Evolutionary conservation across 2,113 vertebrate genomes (phyloP), one percentile per base, ranked within the genome.

Genomic region (Heterotis niloticus): DNA sequence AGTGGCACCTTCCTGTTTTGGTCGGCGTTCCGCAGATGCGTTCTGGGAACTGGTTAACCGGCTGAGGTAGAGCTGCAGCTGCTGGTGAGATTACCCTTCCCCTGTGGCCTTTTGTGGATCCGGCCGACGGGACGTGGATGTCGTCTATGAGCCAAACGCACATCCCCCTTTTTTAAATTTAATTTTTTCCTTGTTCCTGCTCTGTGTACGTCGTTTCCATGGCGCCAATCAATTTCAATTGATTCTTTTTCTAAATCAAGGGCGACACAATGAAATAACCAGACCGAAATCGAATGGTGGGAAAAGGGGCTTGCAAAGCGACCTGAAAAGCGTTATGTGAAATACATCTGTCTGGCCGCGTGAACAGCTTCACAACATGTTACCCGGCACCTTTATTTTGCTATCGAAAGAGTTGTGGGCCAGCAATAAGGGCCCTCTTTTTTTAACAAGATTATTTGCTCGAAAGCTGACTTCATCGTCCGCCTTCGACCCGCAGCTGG

Each of bases 31-130:
- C 24, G 18, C 5, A 28, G 76, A 78, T 68, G 64, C 65, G 68
- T 78, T n/a, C 76, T 52, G 76, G 64, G 76, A 78, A 78, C 65
- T 28, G 28, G 65, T 68, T 78, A 69, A 57, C 64, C 76, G 68
- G 76, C 76, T 78, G 76, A 78, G 65, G 65, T 13, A 52, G 54
- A 64, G 68, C 16, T 51, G 26, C 76, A 78, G 76, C 75, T 77
- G 75, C 60, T 54, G 60, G 62, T 67, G 64, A 77, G 62, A 77
- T 77, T 77, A 77, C 75, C 75, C 51, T 56, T 67, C 75, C 75
- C 64, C 75, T 16, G 44, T 16, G 75, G 64, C 18, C 75, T 64
- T 14, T 16, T 20, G 62, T n/a, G 2, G 64, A 44, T 77, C 64
- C 16, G 44, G 64, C 44, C 24, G 24, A 24, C 23, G 44, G 75